Conservation (phyloP, 2,113 vertebrate genomes). For the Crocuta crocuta region DNA sequence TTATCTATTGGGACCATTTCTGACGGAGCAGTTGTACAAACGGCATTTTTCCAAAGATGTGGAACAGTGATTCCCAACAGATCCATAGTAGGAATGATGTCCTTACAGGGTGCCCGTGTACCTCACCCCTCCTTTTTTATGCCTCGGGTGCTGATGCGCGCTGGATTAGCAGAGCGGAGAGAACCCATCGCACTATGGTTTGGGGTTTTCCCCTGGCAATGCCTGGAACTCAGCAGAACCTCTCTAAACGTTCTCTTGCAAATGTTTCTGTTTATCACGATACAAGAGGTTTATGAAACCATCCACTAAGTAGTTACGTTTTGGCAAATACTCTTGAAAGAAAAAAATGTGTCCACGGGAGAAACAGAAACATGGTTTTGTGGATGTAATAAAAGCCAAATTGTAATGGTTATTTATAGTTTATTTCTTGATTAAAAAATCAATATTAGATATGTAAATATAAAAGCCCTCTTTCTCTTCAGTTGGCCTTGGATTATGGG, state of each 20-base stretch:
- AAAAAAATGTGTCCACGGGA: neutral
- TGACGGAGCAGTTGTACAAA: too few species aligned
- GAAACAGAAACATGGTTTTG: neutral
- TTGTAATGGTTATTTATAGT: neutral
- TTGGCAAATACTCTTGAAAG: neutral
- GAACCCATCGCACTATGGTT: rapidly evolving
- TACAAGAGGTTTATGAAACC: neutral
- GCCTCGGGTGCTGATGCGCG: rapidly evolving
- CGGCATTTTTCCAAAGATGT: neutral
- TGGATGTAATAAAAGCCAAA: neutral
- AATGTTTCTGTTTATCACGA: neutral
- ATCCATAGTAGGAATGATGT: neutral
- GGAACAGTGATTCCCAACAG: neutral
- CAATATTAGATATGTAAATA: neutral
- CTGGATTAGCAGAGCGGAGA: neutral
- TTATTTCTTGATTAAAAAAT: neutral
- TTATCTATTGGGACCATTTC: neutral
- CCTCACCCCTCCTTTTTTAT: neutral
- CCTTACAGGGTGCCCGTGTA: neutral
- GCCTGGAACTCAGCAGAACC: neutral
- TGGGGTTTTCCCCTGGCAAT: neutral
- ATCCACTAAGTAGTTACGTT: neutral
- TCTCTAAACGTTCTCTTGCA: neutral
- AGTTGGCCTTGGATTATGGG: too few species aligned
- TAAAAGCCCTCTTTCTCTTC: neutral